Percentiles rank a stretch among this genome's conserved stretches.
These are phyloP conservation scores for Sinocyclocheilus anophthalmus DNA, from an alignment of 2,113 vertebrate genomes.

Conservation along the genomic window DNA sequence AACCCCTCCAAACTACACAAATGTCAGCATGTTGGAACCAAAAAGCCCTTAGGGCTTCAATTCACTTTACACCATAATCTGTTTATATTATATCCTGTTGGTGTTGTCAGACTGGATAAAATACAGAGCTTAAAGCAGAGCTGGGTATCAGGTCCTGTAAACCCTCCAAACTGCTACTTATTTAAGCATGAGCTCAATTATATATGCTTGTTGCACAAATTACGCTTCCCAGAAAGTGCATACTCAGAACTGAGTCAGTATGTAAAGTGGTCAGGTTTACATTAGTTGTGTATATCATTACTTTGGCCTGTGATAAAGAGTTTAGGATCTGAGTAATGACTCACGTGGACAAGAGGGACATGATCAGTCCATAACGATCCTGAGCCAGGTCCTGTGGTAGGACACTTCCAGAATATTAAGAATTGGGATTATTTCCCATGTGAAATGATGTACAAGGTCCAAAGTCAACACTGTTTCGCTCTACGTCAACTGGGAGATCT, in stretches of 20 bases:
- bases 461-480: conserved; percentile 48
- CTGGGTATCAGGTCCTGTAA: conserved; percentile 23
- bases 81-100: neutral
- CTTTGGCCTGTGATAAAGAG: conserved; percentile 10
- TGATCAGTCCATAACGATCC: conserved; percentile 7
- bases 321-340: conserved; percentile 29
- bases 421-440: conserved; percentile 30
- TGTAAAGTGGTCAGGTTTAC: conserved; percentile 13
- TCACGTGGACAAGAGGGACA: conserved; percentile 12
- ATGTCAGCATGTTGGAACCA: conserved; percentile 15
- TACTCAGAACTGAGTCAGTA: conserved; percentile 48
- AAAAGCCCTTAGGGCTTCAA: neutral
- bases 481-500: conserved; percentile 34
- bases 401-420: conserved; percentile 41
- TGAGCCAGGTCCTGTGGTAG: conserved; percentile 16
- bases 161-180: conserved; percentile 8
- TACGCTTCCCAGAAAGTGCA: conserved; percentile 47
- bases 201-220: conserved; percentile 29
- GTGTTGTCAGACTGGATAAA: neutral
- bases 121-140: neutral
- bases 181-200: neutral
- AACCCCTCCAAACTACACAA: neutral
- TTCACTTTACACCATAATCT: conserved; percentile 25
- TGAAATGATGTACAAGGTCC: conserved; percentile 39
- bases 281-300: conserved; percentile 33